These are phyloP conservation scores for Alfaro cultratus DNA, from an alignment of 2,797 vertebrate species.

Conservation along the genomic window DNA sequence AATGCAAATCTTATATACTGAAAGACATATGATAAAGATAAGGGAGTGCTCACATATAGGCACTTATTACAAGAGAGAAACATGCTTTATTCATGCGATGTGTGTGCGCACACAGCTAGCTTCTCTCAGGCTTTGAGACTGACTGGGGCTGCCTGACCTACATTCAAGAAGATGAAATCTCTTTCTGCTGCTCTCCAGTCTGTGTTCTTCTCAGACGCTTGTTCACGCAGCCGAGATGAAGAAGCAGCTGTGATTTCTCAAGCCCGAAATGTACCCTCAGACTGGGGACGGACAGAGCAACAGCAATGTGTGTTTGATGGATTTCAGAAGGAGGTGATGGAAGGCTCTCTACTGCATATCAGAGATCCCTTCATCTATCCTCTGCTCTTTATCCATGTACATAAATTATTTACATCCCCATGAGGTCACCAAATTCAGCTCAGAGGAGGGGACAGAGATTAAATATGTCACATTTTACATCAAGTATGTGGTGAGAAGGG, in stretches of 20 bases:
- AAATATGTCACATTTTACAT: slow-evolving; percentile 4
- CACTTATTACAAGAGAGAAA: slow-evolving; percentile 53
- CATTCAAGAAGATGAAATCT: slow-evolving; percentile 76
- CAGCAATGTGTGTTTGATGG: slow-evolving; percentile 37
- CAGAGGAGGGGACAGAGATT: not conserved
- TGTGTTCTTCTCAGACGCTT: slow-evolving; percentile 54
- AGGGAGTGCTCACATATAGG: slow-evolving; percentile 46
- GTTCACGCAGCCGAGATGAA: slow-evolving; percentile 30
- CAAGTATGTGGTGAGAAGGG: not conserved
- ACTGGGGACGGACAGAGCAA: slow-evolving; percentile 24
- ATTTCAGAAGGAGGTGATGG: slow-evolving; percentile 32
- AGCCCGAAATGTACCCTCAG: slow-evolving; percentile 33
- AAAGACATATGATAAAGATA: slow-evolving; percentile 52
- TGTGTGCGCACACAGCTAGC: slow-evolving; percentile 35
- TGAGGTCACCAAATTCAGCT: slow-evolving; percentile 4
- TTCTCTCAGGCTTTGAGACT: slow-evolving; percentile 63
- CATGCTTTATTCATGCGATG: slow-evolving; percentile 67
- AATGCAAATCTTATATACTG: slow-evolving; percentile 17
- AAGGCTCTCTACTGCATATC: not conserved
- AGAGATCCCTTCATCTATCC: slow-evolving; percentile 14
- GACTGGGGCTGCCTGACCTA: slow-evolving; percentile 82
- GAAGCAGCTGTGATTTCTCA: slow-evolving; percentile 34
- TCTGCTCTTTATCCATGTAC: slow-evolving; percentile 3
- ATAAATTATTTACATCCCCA: slow-evolving; percentile 24
- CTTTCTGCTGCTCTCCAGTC: slow-evolving; percentile 52